These are phyloP conservation scores for Drosophila baimaii DNA, from an alignment of 1,140 invertebrate genomes.

Conservation along the genomic window DNA sequence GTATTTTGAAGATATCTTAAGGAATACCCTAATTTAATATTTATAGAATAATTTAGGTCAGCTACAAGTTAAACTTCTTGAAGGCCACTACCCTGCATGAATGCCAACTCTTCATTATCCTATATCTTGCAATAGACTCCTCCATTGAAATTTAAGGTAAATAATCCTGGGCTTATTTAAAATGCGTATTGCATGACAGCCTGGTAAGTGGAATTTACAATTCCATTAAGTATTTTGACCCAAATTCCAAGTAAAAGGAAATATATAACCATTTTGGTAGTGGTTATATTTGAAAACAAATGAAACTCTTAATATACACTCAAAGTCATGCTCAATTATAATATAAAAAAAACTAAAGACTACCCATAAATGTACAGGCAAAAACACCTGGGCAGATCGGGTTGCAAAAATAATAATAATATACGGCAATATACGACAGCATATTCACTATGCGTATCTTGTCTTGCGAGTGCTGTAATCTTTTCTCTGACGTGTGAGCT, in stretches of 20 bases:
- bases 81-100: background rate
- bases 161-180: background rate
- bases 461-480: slow-evolving; percentile 17
- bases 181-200: background rate
- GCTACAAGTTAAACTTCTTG: background rate
- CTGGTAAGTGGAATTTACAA: background rate
- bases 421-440: slow-evolving; percentile 9
- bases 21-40: background rate
- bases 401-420: slow-evolving; percentile 31
- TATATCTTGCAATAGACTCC: too few species aligned
- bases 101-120: background rate
- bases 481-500: slow-evolving; percentile 29
- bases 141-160: background rate
- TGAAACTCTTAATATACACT: background rate
- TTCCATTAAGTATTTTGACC: background rate
- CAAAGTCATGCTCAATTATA: slow-evolving; percentile 4
- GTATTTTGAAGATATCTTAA: background rate
- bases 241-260: background rate
- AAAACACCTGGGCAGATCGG: slow-evolving; percentile 39
- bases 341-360: background rate
- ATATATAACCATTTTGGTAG: background rate
- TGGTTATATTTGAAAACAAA: background rate
- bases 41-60: background rate
- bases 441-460: slow-evolving; percentile 33
- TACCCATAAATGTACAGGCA: background rate